phyloP scores from a whole-genome alignment of 2,888 invertebrate genomes.

The Neoaliturus tenellus region DNA sequence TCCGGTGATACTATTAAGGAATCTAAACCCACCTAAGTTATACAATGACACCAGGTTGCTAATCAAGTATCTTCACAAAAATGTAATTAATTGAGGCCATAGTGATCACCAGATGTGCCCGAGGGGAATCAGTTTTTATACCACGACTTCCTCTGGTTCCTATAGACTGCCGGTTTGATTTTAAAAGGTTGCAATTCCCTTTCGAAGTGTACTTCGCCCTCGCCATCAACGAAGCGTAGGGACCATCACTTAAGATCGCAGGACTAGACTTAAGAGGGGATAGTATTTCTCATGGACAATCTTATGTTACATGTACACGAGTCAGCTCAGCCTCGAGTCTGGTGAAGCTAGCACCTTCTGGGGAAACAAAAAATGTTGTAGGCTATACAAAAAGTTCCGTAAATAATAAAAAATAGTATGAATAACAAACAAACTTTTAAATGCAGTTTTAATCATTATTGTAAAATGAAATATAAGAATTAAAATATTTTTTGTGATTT shows the following conservation, averaged over 20 bases:
- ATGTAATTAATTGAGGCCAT: neutral
- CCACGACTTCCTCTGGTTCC: neutral
- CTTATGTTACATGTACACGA: neutral
- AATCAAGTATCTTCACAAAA: neutral
- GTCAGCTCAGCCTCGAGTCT: constrained; percentile 38
- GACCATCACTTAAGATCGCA: neutral
- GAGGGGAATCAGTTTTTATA: neutral
- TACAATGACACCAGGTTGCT: neutral
- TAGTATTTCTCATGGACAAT: constrained; percentile 41
- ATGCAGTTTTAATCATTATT: too few relatives aligned
- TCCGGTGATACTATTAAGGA: neutral
- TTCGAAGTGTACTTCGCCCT: neutral
- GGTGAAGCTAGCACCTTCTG: too few relatives aligned
- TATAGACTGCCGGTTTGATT: neutral
- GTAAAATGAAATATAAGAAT: too few relatives aligned
- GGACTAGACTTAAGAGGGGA: constrained; percentile 25
- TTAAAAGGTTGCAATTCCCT: neutral
- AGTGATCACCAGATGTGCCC: neutral
- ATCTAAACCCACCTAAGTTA: neutral
- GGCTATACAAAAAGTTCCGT: too few relatives aligned
- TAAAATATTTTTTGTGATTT: too few relatives aligned
- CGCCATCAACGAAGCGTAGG: neutral
- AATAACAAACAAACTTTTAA: too few relatives aligned
- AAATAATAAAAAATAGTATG: too few relatives aligned
- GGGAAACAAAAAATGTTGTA: too few relatives aligned